Evolutionary conservation across 53 echinoderm and acorn worm species (phyloP).

Genomic region (Patiria pectinifera): DNA sequence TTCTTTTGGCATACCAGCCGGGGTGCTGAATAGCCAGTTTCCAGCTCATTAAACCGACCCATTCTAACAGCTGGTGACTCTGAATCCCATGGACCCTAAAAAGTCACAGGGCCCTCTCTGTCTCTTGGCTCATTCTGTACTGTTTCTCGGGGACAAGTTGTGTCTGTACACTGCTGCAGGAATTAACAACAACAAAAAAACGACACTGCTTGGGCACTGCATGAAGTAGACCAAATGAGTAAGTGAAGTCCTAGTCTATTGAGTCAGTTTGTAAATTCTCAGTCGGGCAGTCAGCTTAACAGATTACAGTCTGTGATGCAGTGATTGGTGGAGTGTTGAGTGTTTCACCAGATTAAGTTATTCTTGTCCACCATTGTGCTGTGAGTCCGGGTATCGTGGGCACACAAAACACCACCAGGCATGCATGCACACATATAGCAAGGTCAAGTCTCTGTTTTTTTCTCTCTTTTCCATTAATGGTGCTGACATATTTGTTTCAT

Average conservation of each 20-base stretch:
- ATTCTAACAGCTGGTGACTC: conserved; percentile 57
- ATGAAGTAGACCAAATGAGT: background rate
- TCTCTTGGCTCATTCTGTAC: background rate
- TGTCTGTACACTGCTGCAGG: background rate
- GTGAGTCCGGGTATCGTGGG: background rate
- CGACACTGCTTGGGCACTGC: background rate
- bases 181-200: background rate
- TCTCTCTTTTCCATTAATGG: conserved; percentile 17
- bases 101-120: conserved; percentile 35
- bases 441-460: conserved; percentile 33
- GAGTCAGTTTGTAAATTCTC: background rate
- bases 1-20: conserved; percentile 25
- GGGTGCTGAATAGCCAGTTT: conserved; percentile 52
- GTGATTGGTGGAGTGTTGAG: background rate
- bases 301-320: background rate
- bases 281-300: background rate
- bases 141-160: background rate
- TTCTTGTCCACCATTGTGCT: background rate
- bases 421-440: conserved; percentile 1
- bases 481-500: conserved; percentile 37
- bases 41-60: conserved; percentile 52
- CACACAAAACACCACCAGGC: background rate
- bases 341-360: conserved; percentile 9
- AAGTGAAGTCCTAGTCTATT: background rate
- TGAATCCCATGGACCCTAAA: conserved; percentile 27